Percentiles rank a stretch among this genome's conserved stretches.
phyloP scores from a whole-genome alignment of 2,888 invertebrate genomes.

The Dromius quadrimaculatus region DNA sequence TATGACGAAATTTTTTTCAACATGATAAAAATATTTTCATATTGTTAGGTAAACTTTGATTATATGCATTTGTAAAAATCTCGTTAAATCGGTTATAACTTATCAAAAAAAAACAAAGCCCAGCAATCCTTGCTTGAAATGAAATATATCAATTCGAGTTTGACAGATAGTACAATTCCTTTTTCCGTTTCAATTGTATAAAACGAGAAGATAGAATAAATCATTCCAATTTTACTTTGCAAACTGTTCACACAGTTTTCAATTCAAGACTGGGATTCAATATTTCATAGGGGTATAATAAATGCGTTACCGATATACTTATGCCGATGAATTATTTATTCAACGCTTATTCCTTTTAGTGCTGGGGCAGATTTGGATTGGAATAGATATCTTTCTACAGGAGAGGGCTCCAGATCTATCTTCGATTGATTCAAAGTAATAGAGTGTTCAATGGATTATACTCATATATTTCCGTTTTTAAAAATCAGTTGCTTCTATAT shows the following conservation, averaged over 20 bases:
- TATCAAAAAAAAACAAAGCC: slow-evolving; percentile 23
- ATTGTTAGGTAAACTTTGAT: not conserved
- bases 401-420: too few relatives aligned
- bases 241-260: slow-evolving; percentile 40
- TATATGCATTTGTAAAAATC: slow-evolving; percentile 15
- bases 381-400: slow-evolving; percentile 11
- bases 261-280: slow-evolving; percentile 33
- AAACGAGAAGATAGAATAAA: slow-evolving; percentile 32
- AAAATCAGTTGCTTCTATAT: too few relatives aligned
- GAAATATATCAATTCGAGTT: slow-evolving; percentile 34
- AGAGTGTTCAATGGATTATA: too few relatives aligned
- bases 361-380: slow-evolving; percentile 17
- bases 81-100: slow-evolving; percentile 14
- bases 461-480: too few relatives aligned
- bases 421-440: too few relatives aligned
- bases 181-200: slow-evolving; percentile 38
- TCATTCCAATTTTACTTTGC: slow-evolving; percentile 40
- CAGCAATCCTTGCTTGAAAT: slow-evolving; percentile 1
- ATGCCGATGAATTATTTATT: slow-evolving; percentile 32
- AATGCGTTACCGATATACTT: slow-evolving; percentile 35
- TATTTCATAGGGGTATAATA: slow-evolving; percentile 35
- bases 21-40: too few relatives aligned
- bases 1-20: too few relatives aligned
- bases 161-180: slow-evolving; percentile 42
- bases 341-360: slow-evolving; percentile 23